Base-by-base conservation (phyloP, 1,140 invertebrate species). In the Caenorhabditis brenneri region DNA sequence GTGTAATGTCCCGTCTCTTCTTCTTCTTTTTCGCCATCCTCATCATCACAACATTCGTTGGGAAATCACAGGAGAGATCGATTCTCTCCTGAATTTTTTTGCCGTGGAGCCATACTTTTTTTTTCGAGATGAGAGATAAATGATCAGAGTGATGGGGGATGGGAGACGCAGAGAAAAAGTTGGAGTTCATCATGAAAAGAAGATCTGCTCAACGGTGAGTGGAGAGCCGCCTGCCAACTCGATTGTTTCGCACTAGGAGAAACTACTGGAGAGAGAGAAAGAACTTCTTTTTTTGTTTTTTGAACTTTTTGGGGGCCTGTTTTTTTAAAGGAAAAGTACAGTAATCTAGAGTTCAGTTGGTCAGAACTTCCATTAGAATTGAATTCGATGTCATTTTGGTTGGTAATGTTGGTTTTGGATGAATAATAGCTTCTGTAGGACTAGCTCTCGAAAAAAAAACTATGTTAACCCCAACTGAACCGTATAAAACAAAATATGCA, bases 151-250 rank as follows among this genome's bases (percentile, higher is more conserved):
- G 33, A 16, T 16, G 42, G 2, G 12, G 9, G 2, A 15, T 33
- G n/a, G n/a, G n/a, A 74, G 33, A 74, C 65, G 65, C 65, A 74
- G 65, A 74, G 19, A 39, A 42, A n/a, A 74, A 31, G 65, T 74
- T 74, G 65, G n/a, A 74, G 65, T 74, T 74, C 65, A 42, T 74
- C 29, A 46, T n/a, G 24, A 55, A 55, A 55, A 27, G 65, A 42
- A 42, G 36, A 39, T 74, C 65, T 74, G 65, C 65, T 74, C 58
- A 36, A 29, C 58, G 58, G 33, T n/a, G 7, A 12, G 16, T 19
- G 31, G 7, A 42, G 33, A 42, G 36, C 36, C 16, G 36, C n/a
- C n/a, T 42, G 65, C 65, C 65, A 74, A 74, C 36, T n/a, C 65
- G 65, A 27, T 74, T 74, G n/a, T 42, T 74, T 74, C 33, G 36